Evolutionary conservation across 2,113 vertebrate species (phyloP).

Genomic region (Chascanopsetta lugubris): DNA sequence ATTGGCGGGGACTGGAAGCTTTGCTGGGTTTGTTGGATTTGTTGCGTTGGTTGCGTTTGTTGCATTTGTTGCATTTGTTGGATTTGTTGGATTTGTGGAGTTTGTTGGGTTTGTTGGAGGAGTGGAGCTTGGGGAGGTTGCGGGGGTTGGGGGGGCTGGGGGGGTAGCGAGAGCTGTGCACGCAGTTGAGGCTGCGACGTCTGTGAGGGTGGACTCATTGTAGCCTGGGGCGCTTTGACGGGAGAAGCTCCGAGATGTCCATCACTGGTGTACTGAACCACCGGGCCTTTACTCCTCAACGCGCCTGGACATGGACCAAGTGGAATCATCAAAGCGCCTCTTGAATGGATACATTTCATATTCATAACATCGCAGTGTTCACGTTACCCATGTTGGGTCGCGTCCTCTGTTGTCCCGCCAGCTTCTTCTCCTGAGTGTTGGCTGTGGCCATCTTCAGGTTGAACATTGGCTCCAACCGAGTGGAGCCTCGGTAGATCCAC

Average conservation of each 20-base stretch:
- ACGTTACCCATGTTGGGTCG: slow-evolving; percentile 91
- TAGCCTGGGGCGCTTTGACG: slow-evolving; percentile 37
- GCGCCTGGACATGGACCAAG: slow-evolving; percentile 77
- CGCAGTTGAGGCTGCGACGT: slow-evolving; percentile 5
- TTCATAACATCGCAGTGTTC: background rate
- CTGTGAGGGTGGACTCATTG: slow-evolving; percentile 35
- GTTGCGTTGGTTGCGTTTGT: background rate
- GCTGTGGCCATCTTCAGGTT: slow-evolving; percentile 95
- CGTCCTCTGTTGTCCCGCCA: slow-evolving; percentile 89
- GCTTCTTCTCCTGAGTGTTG: slow-evolving; percentile 91
- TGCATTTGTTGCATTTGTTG: background rate
- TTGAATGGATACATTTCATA: background rate
- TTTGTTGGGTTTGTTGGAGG: slow-evolving; percentile 1
- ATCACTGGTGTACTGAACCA: slow-evolving; percentile 94
- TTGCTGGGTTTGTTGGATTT: background rate
- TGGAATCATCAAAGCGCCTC: background rate
- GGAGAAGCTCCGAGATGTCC: slow-evolving; percentile 60
- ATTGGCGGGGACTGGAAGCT: background rate
- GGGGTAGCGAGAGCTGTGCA: slow-evolving; percentile 22
- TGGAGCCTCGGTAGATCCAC: slow-evolving; percentile 98
- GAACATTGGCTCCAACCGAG: slow-evolving; percentile 96
- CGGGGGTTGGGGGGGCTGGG: slow-evolving; percentile 15
- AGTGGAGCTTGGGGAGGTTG: background rate
- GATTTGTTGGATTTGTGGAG: background rate
- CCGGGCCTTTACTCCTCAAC: slow-evolving; percentile 92